These are phyloP conservation scores for Epizoanthus illoricatus DNA, from an alignment of 92 coral and sea anemone genomes.

Conservation along the genomic window DNA sequence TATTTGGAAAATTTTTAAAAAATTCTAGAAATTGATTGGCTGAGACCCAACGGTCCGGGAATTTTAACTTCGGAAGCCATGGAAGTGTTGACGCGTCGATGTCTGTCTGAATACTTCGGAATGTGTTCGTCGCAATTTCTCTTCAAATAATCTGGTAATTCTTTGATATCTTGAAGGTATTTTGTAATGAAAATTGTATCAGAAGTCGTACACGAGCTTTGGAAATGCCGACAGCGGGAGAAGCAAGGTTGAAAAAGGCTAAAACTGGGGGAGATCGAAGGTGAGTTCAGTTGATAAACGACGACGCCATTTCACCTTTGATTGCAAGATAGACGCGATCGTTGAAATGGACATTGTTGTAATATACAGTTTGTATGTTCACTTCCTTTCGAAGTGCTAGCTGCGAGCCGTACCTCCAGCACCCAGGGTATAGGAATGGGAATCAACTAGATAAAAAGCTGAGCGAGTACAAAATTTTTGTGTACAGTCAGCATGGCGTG, in stretches of 20 bases:
- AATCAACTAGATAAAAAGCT: no score
- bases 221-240: slow-evolving; percentile 45
- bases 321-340: no score
- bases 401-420: no score
- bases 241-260: slow-evolving; percentile 35
- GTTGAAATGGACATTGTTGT: no score
- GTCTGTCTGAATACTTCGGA: neutral
- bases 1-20: slow-evolving; percentile 22
- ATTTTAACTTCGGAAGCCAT: slow-evolving; percentile 44
- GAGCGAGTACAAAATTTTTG: no score
- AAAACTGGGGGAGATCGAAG: slow-evolving; percentile 16
- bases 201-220: slow-evolving; percentile 1
- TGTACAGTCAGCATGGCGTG: no score
- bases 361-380: no score
- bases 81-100: slow-evolving; percentile 33
- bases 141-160: neutral
- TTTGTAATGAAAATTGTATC: slow-evolving; percentile 16
- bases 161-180: neutral
- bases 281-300: neutral
- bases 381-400: no score
- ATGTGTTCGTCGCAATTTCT: neutral
- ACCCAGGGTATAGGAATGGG: no score
- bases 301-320: no score
- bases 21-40: slow-evolving; percentile 10
- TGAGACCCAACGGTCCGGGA: slow-evolving; percentile 34